These are phyloP conservation scores for Myotis daubentonii DNA, from an alignment of 2,797 vertebrate species.

Conservation along the genomic window DNA sequence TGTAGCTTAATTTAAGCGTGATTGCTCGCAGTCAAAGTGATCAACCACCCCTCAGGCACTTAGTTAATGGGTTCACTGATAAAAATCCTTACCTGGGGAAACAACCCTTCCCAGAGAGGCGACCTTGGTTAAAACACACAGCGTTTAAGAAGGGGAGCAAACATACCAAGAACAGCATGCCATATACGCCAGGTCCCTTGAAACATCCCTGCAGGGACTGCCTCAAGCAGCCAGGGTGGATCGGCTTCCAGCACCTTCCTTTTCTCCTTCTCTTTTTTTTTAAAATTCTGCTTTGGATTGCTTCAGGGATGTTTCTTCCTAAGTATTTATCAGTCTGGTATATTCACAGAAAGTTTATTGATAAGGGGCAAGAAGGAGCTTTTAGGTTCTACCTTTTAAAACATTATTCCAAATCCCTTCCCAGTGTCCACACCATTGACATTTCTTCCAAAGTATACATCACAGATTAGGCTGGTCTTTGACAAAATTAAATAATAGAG, in stretches of 20 bases:
- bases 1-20: too few species aligned
- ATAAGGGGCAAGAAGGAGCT: accelerated
- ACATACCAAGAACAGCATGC: too few species aligned
- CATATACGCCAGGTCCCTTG: too few species aligned
- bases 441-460: not conserved
- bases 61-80: too few species aligned
- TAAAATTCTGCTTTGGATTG: not conserved
- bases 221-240: too few species aligned
- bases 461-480: not conserved
- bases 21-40: too few species aligned
- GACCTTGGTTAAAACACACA: too few species aligned
- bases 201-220: too few species aligned
- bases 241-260: not conserved
- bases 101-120: too few species aligned
- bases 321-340: not conserved
- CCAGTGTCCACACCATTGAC: accelerated
- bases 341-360: not conserved
- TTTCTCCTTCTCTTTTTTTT: not conserved
- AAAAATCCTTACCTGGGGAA: too few species aligned
- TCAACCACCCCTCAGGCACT: too few species aligned
- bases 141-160: too few species aligned
- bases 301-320: not conserved
- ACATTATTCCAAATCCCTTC: not conserved
- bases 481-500: not conserved
- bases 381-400: not conserved